These are phyloP conservation scores for Aleadryas rufinucha DNA, from an alignment of 2,113 vertebrate species.

Conservation along the genomic window DNA sequence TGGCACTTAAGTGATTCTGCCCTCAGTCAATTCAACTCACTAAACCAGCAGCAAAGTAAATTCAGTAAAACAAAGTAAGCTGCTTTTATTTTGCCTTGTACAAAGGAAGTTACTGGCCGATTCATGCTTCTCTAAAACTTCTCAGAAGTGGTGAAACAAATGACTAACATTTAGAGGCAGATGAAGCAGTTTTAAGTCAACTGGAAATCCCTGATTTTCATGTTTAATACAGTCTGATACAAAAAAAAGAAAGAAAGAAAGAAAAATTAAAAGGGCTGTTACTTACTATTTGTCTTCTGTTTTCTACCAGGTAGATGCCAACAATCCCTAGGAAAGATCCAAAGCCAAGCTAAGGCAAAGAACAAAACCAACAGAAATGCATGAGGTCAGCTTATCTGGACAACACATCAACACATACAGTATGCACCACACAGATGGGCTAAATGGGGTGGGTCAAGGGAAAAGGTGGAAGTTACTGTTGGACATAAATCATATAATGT, in stretches of 20 bases:
- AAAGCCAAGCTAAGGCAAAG: conserved; percentile 86
- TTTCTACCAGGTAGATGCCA: conserved; percentile 90
- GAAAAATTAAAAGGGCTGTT: not conserved
- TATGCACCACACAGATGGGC: not conserved
- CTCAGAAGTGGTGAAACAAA: not conserved
- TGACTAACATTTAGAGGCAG: not conserved
- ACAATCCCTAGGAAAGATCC: conserved; percentile 91
- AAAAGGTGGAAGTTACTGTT: not conserved
- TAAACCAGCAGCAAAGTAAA: not conserved
- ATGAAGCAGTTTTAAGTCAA: not conserved
- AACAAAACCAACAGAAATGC: conserved; percentile 42
- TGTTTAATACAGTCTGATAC: not conserved
- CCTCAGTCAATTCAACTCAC: not conserved
- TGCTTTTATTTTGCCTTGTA: not conserved
- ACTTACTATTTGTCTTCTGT: conserved; percentile 93
- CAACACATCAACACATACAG: not conserved
- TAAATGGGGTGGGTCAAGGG: not conserved
- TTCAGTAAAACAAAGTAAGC: not conserved
- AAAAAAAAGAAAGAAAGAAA: not conserved
- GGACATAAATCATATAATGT: not conserved
- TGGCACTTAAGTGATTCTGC: not conserved
- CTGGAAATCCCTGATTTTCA: not conserved
- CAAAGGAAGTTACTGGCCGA: not conserved
- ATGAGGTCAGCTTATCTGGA: not conserved
- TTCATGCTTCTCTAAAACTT: not conserved